Conservation (phyloP, 2,797 vertebrate genomes). For the Tarsius wallacei region DNA sequence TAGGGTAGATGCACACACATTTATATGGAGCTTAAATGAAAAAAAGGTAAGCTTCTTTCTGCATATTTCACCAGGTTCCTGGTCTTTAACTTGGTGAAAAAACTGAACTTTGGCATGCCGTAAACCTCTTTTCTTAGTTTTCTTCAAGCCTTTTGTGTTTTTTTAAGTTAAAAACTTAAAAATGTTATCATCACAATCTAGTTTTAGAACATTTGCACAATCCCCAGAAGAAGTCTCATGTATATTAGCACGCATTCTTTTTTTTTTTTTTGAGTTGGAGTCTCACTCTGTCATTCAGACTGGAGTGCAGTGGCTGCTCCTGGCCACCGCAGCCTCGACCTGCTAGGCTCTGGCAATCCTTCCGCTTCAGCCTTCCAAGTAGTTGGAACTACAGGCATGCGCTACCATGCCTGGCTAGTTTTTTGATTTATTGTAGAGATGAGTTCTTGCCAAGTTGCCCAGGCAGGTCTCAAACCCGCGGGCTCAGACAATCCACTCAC, state of each 20-base stretch:
- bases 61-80: background rate
- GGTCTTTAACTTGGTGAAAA: background rate
- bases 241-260: background rate
- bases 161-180: background rate
- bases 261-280: no score
- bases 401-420: no score
- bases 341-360: no score
- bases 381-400: no score
- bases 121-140: constrained; percentile 2
- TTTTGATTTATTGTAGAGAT: no score
- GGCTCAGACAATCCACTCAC: no score
- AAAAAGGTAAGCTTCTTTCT: constrained; percentile 26
- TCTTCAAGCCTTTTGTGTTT: background rate
- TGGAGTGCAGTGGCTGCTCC: no score
- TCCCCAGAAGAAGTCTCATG: background rate
- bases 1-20: background rate
- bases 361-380: no score
- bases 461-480: no score
- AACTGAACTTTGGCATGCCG: background rate
- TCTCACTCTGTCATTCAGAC: no score
- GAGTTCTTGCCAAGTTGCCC: no score
- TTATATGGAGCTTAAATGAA: background rate
- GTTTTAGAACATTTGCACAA: constrained; percentile 5
- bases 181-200: background rate
- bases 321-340: no score